These are phyloP conservation scores for Tonatia bakeri DNA, from an alignment of 2,113 vertebrate species.

Conservation along the genomic window DNA sequence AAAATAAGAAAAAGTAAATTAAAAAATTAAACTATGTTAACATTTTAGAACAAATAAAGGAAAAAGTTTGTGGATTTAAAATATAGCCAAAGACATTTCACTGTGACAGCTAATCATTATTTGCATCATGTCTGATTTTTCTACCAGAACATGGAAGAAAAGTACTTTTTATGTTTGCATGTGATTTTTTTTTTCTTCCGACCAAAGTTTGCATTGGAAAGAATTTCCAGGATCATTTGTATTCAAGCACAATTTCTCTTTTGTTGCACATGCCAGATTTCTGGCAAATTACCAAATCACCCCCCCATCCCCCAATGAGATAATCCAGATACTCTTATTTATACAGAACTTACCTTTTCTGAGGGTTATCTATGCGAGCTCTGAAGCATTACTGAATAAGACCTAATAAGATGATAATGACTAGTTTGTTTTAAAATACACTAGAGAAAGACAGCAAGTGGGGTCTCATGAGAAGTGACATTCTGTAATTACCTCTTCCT, in stretches of 20 bases:
- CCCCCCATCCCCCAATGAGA: background rate
- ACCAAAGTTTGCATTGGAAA: slow-evolving; percentile 13
- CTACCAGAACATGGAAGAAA: background rate
- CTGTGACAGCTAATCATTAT: background rate
- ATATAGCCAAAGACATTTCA: background rate
- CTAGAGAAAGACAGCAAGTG: slow-evolving; percentile 48
- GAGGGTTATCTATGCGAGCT: background rate
- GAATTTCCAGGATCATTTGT: background rate
- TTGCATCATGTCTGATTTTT: background rate
- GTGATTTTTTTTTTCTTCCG: background rate
- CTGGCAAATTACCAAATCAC: background rate
- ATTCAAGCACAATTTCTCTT: slow-evolving; percentile 9
- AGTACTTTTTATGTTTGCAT: background rate
- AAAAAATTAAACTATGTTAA: background rate
- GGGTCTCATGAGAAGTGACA: slow-evolving; percentile 68
- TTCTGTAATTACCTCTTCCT: slow-evolving; percentile 78
- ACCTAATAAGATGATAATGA: slow-evolving; percentile 28
- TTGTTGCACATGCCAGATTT: background rate
- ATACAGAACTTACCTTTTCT: background rate
- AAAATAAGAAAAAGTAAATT: slow-evolving; percentile 39
- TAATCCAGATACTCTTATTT: background rate
- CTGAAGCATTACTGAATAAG: background rate
- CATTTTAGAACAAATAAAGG: slow-evolving; percentile 8
- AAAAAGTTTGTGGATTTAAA: background rate
- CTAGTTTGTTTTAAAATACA: slow-evolving; percentile 40